Percentiles rank a stretch among this genome's conserved stretches.
Conservation (phyloP, 1,140 invertebrate genomes). For the Brachionus plicatilis region DNA sequence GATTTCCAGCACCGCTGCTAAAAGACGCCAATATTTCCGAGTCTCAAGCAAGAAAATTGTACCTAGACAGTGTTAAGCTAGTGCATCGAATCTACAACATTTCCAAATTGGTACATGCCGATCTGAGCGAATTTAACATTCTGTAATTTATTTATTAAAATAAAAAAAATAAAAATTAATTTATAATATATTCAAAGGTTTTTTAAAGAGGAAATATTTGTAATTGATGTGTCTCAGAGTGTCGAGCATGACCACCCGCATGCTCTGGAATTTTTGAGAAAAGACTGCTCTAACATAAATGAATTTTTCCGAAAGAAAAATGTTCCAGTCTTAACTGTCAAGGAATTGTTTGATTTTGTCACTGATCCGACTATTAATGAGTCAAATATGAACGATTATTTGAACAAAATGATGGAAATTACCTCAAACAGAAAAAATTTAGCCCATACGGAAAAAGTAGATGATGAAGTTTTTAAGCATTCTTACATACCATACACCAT, state of each 20-base stretch:
- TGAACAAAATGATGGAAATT: slow-evolving; percentile 52
- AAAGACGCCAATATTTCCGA: slow-evolving; percentile 56
- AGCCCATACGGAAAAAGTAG: slow-evolving; percentile 53
- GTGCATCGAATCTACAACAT: slow-evolving; percentile 89
- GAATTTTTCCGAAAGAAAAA: slow-evolving; percentile 83
- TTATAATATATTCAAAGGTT: slow-evolving; percentile 49
- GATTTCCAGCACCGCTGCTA: slow-evolving; percentile 50
- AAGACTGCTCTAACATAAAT: slow-evolving; percentile 87
- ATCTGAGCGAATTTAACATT: slow-evolving; percentile 88
- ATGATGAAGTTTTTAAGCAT: slow-evolving; percentile 74
- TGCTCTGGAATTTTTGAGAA: slow-evolving; percentile 85
- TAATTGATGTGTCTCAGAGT: slow-evolving; percentile 96
- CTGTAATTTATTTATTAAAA: slow-evolving; percentile 46
- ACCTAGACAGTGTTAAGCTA: slow-evolving; percentile 78
- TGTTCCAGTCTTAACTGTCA: slow-evolving; percentile 71
- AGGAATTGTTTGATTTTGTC: slow-evolving; percentile 90
- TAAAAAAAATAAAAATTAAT: background rate
- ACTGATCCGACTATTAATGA: slow-evolving; percentile 78
- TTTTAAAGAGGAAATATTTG: slow-evolving; percentile 72
- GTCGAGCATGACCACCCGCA: slow-evolving; percentile 96
- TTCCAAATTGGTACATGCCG: slow-evolving; percentile 89
- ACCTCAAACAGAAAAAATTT: slow-evolving; percentile 46
- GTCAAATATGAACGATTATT: slow-evolving; percentile 68
- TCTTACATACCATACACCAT: slow-evolving; percentile 87
- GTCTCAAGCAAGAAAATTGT: slow-evolving; percentile 63